Conservation (phyloP, 2,113 vertebrate species). For the Macroglossus sobrinus region DNA sequence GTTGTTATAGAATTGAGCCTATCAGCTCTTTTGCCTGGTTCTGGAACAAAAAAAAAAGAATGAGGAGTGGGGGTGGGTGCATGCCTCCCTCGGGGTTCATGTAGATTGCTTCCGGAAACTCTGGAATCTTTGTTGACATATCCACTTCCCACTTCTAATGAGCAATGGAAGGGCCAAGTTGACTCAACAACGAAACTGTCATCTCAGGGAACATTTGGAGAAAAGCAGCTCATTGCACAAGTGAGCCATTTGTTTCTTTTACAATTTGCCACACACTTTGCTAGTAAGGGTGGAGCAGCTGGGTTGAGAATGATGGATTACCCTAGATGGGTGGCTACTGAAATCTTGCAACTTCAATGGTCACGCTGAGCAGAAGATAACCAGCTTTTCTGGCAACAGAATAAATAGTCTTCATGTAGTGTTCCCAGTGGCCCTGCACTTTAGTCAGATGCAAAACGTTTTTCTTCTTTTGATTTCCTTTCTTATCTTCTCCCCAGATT, state of each 20-base stretch:
- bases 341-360: slow-evolving; percentile 58
- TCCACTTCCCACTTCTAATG: neutral
- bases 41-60: neutral
- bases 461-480: slow-evolving; percentile 29
- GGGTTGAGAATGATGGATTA: slow-evolving; percentile 69
- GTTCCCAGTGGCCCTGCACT: neutral
- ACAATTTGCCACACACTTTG: slow-evolving; percentile 66
- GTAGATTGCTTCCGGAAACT: slow-evolving; percentile 59
- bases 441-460: neutral
- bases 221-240: slow-evolving; percentile 30
- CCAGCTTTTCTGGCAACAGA: slow-evolving; percentile 49
- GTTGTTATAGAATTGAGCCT: neutral
- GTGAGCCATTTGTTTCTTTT: slow-evolving; percentile 74
- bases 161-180: slow-evolving; percentile 2
- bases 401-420: slow-evolving; percentile 2
- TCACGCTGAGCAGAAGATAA: slow-evolving; percentile 45
- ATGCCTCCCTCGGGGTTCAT: neutral
- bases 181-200: slow-evolving; percentile 55
- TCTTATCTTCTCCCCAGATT: neutral
- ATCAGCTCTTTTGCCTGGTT: neutral
- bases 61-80: too few species aligned
- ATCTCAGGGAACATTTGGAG: slow-evolving; percentile 24
- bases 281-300: slow-evolving; percentile 55
- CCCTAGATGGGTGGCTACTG: slow-evolving; percentile 37
- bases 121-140: slow-evolving; percentile 35